Percentiles rank a stretch among this genome's conserved stretches.
Conservation (phyloP, 2,113 vertebrate species). For the Limanda limanda region DNA sequence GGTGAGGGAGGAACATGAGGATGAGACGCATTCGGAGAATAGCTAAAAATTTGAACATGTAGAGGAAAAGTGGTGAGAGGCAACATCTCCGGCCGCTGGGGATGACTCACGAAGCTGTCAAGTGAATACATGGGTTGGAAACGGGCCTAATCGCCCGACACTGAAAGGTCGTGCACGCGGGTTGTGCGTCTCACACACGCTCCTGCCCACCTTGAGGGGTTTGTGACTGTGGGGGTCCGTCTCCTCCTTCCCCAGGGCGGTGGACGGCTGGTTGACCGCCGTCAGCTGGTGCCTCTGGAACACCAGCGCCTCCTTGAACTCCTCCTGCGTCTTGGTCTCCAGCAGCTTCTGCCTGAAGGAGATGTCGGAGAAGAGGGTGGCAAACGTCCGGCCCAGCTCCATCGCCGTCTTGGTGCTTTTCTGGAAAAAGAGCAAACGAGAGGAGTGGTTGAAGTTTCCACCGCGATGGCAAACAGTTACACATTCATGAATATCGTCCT, state of each 20-base stretch:
- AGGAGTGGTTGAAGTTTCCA: too few species aligned
- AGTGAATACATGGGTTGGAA: too few species aligned
- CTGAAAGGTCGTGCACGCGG: too few species aligned
- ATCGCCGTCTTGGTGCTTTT: conserved; percentile 98
- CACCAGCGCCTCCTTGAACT: conserved; percentile 97
- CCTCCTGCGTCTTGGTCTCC: conserved; percentile 94
- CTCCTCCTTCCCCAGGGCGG: conserved; percentile 77
- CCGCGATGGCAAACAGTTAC: too few species aligned
- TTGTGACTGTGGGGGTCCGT: conserved; percentile 83
- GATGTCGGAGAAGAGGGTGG: conserved; percentile 98
- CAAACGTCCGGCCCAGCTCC: conserved; percentile 94
- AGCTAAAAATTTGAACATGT: too few species aligned
- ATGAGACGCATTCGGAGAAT: too few species aligned
- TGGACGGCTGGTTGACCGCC: conserved; percentile 82
- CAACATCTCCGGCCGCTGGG: too few species aligned
- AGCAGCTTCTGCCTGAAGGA: conserved; percentile 96
- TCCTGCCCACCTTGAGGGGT: conserved; percentile 85
- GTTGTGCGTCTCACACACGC: not conserved
- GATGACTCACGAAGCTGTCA: too few species aligned
- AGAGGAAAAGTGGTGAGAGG: too few species aligned
- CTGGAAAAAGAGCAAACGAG: conserved; percentile 68
- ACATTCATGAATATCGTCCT: too few species aligned
- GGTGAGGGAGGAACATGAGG: not conserved
- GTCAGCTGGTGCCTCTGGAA: conserved; percentile 93
- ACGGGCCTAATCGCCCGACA: too few species aligned